Evolutionary conservation across 2,888 invertebrate species (phyloP), one percentile per base, ranked within the genome.

Genomic region (Leptopilina syphax): DNA sequence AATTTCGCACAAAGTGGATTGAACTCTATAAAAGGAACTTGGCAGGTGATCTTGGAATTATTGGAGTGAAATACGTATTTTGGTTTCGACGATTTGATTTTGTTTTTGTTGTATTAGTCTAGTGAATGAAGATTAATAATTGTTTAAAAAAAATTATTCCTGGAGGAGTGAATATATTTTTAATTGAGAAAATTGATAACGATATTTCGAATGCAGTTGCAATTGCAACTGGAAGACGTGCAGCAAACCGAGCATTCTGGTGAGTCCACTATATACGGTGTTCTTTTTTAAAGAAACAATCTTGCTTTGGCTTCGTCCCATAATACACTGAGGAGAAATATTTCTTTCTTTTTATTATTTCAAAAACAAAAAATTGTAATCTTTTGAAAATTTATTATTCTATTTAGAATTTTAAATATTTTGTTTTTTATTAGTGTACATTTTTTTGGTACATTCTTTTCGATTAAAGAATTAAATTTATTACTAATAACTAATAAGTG

Each of bases 231-330:
- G 79, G 78, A 80, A 84, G 82, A 83, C 82, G 83, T 83, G 83
- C 84, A 83, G 82, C 83, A 79, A 54, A 67, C 67, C 81, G 77
- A 79, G 83, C 80, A 82, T 83, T 84, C 79, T 81, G 81, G 82
- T 83, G 82, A 84, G 85, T 84, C 67, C 68, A 78, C 54, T 57
- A 80, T 78, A 70, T 79, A 73, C 73, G 73, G 73, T 73, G 57
- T 73, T 54, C 73, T 57, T 41, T 77, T 18, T 65, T 47, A 18
- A 60, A 41, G 24, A 47, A 68, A 44, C 68, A 60, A 57, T 54
- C 44, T n/a, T 63, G 63, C n/a, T 50, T 76, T 27, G 34, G 57
- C 76, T 76, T 76, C 76, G 50, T 50, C 10, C 10, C 10, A 50
- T 50, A 50, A 50, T 50, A 50, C 50, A 50, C 50, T 50, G 50